These are phyloP conservation scores for Hemicordylus capensis DNA, from an alignment of 2,113 vertebrate species.

Conservation along the genomic window DNA sequence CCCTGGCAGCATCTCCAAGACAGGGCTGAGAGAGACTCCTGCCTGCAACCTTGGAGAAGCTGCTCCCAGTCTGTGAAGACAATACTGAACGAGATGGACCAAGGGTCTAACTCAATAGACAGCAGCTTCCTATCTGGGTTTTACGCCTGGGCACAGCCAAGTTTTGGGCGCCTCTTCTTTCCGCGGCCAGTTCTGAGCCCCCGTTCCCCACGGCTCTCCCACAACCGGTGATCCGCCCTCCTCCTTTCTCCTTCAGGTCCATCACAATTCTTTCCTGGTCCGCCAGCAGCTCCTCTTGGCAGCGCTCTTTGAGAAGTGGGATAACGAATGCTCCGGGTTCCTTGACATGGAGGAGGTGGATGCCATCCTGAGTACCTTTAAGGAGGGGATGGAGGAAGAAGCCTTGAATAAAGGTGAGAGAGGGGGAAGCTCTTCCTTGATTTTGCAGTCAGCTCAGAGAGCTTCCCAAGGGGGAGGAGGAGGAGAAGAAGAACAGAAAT, in stretches of 20 bases:
- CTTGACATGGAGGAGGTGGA: conserved; percentile 73
- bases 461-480: no score
- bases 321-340: conserved; percentile 71
- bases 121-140: no score
- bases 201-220: not conserved
- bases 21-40: no score
- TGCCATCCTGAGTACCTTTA: conserved; percentile 67
- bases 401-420: conserved; percentile 75
- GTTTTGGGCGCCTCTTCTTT: not conserved
- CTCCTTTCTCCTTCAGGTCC: conserved; percentile 60
- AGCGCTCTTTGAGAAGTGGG: conserved; percentile 80
- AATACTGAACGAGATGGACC: no score
- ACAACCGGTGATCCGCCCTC: not conserved
- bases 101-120: no score
- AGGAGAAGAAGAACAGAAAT: no score
- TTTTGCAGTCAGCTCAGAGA: no score
- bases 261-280: not conserved
- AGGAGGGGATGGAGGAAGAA: conserved; percentile 73
- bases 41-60: no score
- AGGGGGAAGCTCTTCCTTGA: not conserved
- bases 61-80: no score
- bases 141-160: no score
- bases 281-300: conserved; percentile 64
- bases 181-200: not conserved
- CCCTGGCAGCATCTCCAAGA: no score